These are phyloP conservation scores for Pygocentrus nattereri DNA, from an alignment of 2,797 vertebrate genomes.

Conservation along the genomic window DNA sequence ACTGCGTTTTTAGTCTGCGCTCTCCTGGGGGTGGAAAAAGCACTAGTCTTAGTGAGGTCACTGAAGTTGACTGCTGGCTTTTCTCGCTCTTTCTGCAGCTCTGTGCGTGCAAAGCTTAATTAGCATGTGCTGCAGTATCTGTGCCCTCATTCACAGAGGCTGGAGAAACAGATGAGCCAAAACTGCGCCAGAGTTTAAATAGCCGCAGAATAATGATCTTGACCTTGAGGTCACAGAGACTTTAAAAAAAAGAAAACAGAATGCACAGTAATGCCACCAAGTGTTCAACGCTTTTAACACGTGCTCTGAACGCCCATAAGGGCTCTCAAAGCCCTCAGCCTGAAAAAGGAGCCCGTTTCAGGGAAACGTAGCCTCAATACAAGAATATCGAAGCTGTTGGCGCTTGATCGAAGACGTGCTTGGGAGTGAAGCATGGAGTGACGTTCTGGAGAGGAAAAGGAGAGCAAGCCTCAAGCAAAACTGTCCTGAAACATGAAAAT, in stretches of 20 bases:
- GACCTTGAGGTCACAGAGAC: slow-evolving; percentile 2
- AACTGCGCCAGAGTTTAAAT: slow-evolving; percentile 39
- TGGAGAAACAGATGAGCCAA: slow-evolving; percentile 40
- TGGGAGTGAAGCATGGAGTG: background rate
- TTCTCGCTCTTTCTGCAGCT: slow-evolving; percentile 31
- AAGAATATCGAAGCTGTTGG: background rate
- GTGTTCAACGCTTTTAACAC: background rate
- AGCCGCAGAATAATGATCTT: slow-evolving; percentile 20
- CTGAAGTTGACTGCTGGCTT: slow-evolving; percentile 39
- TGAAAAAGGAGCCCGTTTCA: background rate
- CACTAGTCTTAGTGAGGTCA: slow-evolving; percentile 8
- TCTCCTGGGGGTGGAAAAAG: slow-evolving; percentile 7
- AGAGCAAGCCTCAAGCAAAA: background rate
- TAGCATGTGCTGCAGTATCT: slow-evolving; percentile 60
- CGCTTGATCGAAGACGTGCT: background rate
- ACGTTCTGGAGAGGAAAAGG: background rate
- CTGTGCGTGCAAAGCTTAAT: slow-evolving; percentile 65
- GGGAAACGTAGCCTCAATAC: background rate
- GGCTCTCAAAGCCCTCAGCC: background rate
- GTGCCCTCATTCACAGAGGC: slow-evolving; percentile 27
- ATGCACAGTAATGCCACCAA: background rate
- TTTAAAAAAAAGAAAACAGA: slow-evolving; percentile 21
- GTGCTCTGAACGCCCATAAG: background rate
- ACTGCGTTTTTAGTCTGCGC: slow-evolving; percentile 3
- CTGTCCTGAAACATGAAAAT: background rate